Base-by-base conservation (phyloP, 2,888 invertebrate genomes). In the Netelia fuscicornis region DNA sequence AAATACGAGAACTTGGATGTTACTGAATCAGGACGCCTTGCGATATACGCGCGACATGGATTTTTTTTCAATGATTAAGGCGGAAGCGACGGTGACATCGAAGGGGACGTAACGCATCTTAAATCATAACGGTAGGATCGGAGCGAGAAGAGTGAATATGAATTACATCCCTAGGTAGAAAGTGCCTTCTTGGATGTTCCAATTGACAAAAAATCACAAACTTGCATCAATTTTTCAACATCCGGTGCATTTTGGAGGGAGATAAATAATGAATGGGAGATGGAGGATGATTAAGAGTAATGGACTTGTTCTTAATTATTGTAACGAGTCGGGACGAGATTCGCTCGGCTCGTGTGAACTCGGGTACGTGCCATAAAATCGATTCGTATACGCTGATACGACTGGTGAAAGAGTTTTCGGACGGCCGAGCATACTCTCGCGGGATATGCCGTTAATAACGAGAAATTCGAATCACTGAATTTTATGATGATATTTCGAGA, bases 241-340 rank as follows among this genome's bases (percentile, higher is more conserved):
- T 48, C 48, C 13, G 48, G 48, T 48, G 1, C 13, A 48, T 2
- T 48, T 8, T 48, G 48, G 11, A 48, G 48, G 0, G 13, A 48
- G 10, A 48, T 13, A 13, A 48, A 48, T 48, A 13, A 13, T 48
- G 1, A 48, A 11, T 1, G 8, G 11, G 11, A 48, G 48, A 48
- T 11, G 48, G 48, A 1, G 10, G 3, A 48, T 6, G 11, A 13
- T 48, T 48, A 13, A 48, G 2, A 13, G 2, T 13, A 13, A 13
- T 0, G 5, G 1, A 42, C 77, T 88, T 86, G 87, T 89, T 90
- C 87, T 89, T 89, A 89, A 90, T 90, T 89, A 89, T 89, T 90
- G 86, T 88, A 89, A 90, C 87, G 87, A 90, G 87, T 83, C 13
- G 0, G 42, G 37, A 0, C 37, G 48, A 11, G 42, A 23, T 65